Percentiles rank a stretch among this genome's conserved stretches.
These are phyloP conservation scores for Cuniculus paca DNA, from an alignment of 2,797 vertebrate genomes.

Conservation along the genomic window DNA sequence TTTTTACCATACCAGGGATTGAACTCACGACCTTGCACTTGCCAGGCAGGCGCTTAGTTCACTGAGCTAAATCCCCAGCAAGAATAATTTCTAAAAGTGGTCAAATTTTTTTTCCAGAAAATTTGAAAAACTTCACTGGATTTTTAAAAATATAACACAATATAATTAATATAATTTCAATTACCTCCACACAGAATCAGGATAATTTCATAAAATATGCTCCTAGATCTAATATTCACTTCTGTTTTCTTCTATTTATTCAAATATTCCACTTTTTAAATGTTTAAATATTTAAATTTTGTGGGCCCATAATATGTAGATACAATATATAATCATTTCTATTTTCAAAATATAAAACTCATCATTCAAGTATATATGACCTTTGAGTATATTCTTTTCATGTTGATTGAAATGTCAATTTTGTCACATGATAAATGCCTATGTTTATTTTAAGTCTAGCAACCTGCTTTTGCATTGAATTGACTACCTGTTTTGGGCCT, in stretches of 20 bases:
- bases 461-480: background rate
- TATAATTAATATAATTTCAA: background rate
- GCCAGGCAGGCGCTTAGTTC: too few relatives aligned
- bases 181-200: background rate
- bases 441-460: background rate
- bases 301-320: background rate
- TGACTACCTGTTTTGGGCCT: background rate
- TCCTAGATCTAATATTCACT: background rate
- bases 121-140: background rate
- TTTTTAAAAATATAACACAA: conserved; percentile 4
- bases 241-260: conserved; percentile 45
- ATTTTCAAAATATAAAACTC: background rate
- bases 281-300: conserved; percentile 43
- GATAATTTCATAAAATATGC: conserved; percentile 56
- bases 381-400: conserved; percentile 13
- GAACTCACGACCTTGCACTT: too few relatives aligned
- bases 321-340: background rate
- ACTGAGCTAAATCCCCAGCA: too few relatives aligned
- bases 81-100: conserved; percentile 47
- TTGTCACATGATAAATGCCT: conserved; percentile 30
- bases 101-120: background rate
- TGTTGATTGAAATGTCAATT: conserved; percentile 10
- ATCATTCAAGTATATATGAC: background rate
- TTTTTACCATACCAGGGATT: too few relatives aligned
- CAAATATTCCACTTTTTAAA: conserved; percentile 9